Percentiles rank a stretch among this genome's conserved stretches.
phyloP scores from a whole-genome alignment of 2,113 vertebrate genomes.

The Zosterops pallidus region DNA sequence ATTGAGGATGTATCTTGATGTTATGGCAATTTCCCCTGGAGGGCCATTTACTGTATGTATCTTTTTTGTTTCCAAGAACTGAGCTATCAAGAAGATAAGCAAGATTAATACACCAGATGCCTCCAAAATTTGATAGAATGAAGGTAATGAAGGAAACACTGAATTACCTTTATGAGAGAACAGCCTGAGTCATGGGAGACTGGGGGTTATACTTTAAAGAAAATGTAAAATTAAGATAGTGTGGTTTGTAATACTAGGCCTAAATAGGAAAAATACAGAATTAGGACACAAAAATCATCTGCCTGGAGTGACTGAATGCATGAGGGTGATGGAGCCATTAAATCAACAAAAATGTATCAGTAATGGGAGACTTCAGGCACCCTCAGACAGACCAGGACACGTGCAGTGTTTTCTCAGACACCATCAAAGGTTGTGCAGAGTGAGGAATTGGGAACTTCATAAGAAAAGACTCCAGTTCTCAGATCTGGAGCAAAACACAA shows the following conservation, averaged over 20 bases:
- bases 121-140: not conserved
- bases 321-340: not conserved
- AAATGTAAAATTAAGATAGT: not conserved
- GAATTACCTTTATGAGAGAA: not conserved
- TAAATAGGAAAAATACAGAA: not conserved
- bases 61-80: not conserved
- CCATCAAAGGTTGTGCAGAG: not conserved
- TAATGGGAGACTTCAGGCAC: not conserved
- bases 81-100: not conserved
- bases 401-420: not conserved
- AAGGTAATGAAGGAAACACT: not conserved
- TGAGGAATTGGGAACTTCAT: accelerated
- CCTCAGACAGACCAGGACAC: not conserved
- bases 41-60: not conserved
- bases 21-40: not conserved
- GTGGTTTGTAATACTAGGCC: not conserved
- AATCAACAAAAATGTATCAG: not conserved
- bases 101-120: not conserved
- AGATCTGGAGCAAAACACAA: not conserved
- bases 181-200: not conserved
- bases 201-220: not conserved
- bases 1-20: not conserved
- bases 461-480: not conserved
- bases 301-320: not conserved
- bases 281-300: not conserved